Evolutionary conservation across 2,888 invertebrate species (phyloP).

Genomic region (Embidobia sp.): DNA sequence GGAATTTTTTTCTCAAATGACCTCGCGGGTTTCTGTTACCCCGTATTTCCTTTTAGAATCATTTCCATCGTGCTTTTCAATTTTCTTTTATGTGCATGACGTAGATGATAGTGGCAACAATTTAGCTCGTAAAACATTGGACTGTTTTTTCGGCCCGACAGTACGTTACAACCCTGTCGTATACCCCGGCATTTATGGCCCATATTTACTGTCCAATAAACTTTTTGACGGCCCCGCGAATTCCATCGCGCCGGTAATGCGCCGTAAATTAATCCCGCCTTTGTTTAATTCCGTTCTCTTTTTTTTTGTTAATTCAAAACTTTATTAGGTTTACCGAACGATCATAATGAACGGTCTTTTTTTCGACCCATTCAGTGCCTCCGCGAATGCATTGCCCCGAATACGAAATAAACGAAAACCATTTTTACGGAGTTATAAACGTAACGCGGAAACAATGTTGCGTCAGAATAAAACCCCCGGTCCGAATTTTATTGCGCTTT

Average conservation of each 20-base stretch:
- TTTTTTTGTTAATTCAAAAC: neutral
- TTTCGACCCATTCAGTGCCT: too few species aligned
- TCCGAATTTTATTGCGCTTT: neutral
- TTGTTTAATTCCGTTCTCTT: neutral
- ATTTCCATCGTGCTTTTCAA: slow-evolving; percentile 50
- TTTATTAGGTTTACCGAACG: neutral
- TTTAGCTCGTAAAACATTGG: slow-evolving; percentile 45
- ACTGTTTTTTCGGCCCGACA: slow-evolving; percentile 25
- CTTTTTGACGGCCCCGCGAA: slow-evolving; percentile 16
- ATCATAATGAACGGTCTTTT: neutral
- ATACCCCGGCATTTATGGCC: slow-evolving; percentile 30
- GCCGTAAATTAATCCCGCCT: slow-evolving; percentile 16
- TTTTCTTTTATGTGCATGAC: slow-evolving; percentile 50
- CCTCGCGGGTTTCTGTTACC: slow-evolving; percentile 26
- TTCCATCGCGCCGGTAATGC: slow-evolving; percentile 16
- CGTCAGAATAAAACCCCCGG: neutral
- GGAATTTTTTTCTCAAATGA: slow-evolving; percentile 12
- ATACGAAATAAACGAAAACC: neutral
- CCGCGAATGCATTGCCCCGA: too few species aligned
- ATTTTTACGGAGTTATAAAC: neutral
- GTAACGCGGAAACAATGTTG: neutral
- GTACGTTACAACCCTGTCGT: slow-evolving; percentile 9
- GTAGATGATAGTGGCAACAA: slow-evolving; percentile 39
- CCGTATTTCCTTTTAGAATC: slow-evolving; percentile 44
- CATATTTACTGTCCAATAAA: slow-evolving; percentile 26